Conservation (phyloP, 2,888 invertebrate species). For the Phalangium opilio region DNA sequence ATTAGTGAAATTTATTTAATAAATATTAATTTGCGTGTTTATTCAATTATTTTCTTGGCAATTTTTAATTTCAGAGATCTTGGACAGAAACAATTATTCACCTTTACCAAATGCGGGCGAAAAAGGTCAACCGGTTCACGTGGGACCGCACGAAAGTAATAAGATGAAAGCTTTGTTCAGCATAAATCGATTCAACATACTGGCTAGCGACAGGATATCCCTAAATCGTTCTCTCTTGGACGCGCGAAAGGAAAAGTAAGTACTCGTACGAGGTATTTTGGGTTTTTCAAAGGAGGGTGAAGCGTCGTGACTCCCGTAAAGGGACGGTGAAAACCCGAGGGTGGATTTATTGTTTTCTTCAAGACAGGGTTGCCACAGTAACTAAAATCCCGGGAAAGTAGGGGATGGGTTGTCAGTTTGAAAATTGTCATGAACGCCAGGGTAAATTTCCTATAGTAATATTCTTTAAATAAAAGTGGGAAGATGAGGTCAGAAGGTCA, state of each 20-base stretch:
- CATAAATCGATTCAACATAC: conserved; percentile 70
- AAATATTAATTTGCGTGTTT: too few relatives aligned
- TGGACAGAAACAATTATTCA: conserved; percentile 60
- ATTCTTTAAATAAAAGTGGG: too few relatives aligned
- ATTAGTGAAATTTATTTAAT: too few relatives aligned
- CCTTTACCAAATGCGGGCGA: conserved; percentile 59
- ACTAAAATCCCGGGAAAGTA: too few relatives aligned
- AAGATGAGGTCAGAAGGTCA: too few relatives aligned
- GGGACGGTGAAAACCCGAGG: conserved; percentile 9
- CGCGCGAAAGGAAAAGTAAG: conserved; percentile 60
- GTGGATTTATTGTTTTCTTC: too few relatives aligned
- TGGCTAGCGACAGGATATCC: conserved; percentile 74
- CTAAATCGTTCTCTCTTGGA: conserved; percentile 69
- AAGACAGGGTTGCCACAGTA: too few relatives aligned
- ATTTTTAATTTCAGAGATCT: conserved; percentile 20
- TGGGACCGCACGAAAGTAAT: conserved; percentile 55
- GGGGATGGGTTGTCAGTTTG: too few relatives aligned
- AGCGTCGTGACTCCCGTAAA: conserved; percentile 6
- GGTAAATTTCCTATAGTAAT: too few relatives aligned
- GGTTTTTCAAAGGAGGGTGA: too few relatives aligned
- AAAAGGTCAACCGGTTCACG: conserved; percentile 60
- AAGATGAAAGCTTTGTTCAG: conserved; percentile 62
- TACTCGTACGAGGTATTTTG: conserved; percentile 5
- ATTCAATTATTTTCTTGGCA: too few relatives aligned
- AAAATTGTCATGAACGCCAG: too few relatives aligned